Conservation (phyloP, 2,113 vertebrate genomes). For the Cyanistes caeruleus region DNA sequence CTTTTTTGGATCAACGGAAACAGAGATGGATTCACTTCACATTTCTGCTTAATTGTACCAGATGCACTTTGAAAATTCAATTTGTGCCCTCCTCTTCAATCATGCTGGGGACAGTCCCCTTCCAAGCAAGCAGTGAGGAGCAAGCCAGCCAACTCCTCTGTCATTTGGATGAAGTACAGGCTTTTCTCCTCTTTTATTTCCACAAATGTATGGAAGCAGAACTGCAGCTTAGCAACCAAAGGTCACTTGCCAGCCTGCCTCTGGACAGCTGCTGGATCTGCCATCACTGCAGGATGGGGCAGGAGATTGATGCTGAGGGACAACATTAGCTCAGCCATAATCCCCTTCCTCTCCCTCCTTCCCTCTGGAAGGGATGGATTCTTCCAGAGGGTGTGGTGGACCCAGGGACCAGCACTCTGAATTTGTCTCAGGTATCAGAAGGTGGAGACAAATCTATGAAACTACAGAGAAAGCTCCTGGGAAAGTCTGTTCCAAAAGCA, state of each 20-base stretch:
- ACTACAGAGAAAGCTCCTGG: neutral
- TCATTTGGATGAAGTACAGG: neutral
- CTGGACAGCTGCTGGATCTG: neutral
- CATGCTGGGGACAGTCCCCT: neutral
- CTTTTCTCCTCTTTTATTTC: neutral
- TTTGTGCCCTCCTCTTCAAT: neutral
- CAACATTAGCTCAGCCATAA: neutral
- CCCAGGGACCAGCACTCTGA: neutral
- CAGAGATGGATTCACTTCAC: neutral
- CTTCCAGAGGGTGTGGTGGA: neutral
- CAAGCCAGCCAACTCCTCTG: neutral
- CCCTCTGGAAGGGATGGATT: neutral
- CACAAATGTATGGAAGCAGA: neutral
- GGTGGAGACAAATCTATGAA: neutral
- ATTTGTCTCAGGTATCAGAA: neutral
- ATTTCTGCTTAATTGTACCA: constrained; percentile 1
- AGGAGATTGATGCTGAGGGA: neutral
- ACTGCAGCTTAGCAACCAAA: constrained; percentile 11
- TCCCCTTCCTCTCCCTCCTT: neutral
- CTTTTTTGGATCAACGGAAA: neutral
- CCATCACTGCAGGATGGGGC: neutral
- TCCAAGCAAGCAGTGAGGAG: neutral
- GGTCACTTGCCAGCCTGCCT: neutral
- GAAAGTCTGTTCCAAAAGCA: neutral
- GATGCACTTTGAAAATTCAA: neutral